phyloP scores from a whole-genome alignment of 1,140 invertebrate species.

The Halotydeus destructor region DNA sequence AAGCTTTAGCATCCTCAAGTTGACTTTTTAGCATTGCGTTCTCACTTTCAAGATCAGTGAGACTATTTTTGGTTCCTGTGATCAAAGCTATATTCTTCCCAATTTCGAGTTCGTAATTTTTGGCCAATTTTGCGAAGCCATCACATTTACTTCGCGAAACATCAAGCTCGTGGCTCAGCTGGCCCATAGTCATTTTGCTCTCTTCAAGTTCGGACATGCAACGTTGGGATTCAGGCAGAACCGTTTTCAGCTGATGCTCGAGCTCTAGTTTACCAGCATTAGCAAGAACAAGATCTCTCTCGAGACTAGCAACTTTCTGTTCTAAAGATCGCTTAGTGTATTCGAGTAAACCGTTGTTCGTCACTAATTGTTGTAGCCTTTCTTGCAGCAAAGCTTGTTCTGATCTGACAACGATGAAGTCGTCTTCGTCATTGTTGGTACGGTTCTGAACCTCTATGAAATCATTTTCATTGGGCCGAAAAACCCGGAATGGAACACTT shows the following conservation, averaged over 20 bases:
- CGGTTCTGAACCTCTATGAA: constrained; percentile 24
- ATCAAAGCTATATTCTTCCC: neutral
- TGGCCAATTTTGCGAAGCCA: no score
- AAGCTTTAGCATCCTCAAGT: neutral
- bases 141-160: no score
- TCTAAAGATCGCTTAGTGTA: constrained; percentile 6
- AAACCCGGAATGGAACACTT: constrained; percentile 27
- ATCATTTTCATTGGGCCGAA: constrained; percentile 21
- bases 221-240: no score
- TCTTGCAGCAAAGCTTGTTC: constrained; percentile 10
- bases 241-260: no score
- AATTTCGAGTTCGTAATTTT: neutral
- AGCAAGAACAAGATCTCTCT: no score
- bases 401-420: constrained; percentile 10
- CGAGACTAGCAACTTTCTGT: constrained; percentile 6
- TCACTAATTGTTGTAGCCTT: constrained; percentile 10
- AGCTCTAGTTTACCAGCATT: no score
- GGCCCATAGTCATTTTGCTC: no score
- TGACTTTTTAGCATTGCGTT: neutral
- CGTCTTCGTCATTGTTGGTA: constrained; percentile 20
- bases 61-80: neutral
- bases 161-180: no score
- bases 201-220: no score
- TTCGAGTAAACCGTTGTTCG: constrained; percentile 6
- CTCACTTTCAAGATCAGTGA: neutral